Evolutionary conservation across 1,140 invertebrate genomes (phyloP).

Genomic region (Wasmannia auropunctata): DNA sequence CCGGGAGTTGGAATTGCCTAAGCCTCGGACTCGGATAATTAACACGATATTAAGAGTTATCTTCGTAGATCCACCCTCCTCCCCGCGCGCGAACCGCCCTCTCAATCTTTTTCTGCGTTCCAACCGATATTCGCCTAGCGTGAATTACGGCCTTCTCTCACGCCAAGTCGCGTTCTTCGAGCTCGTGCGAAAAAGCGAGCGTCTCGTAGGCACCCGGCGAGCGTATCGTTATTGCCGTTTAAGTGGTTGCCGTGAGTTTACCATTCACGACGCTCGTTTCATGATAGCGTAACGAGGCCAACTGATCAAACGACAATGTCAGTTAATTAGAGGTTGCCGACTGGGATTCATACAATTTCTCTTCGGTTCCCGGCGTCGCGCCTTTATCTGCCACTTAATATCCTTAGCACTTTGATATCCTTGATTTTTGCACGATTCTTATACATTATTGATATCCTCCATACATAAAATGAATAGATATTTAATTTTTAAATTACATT

Average conservation of each 20-base stretch:
- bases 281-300: neutral
- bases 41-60: constrained; percentile 74
- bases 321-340: neutral
- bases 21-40: constrained; percentile 65
- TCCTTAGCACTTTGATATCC: neutral
- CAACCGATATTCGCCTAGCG: constrained; percentile 66
- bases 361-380: neutral
- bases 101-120: constrained; percentile 11
- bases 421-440: neutral
- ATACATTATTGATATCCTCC: neutral
- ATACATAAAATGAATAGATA: neutral
- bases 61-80: constrained; percentile 64
- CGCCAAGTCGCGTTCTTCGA: constrained; percentile 55
- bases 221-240: constrained; percentile 31
- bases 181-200: constrained; percentile 26
- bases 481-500: neutral
- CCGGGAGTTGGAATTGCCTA: constrained; percentile 61
- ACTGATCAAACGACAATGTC: constrained; percentile 20
- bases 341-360: neutral
- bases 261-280: constrained; percentile 1
- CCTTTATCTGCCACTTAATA: neutral
- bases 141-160: constrained; percentile 67
- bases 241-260: constrained; percentile 16
- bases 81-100: neutral
- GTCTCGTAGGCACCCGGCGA: constrained; percentile 28